Evolutionary conservation across 2,888 invertebrate genomes (phyloP).

Genomic region (Campopleginae sp.): DNA sequence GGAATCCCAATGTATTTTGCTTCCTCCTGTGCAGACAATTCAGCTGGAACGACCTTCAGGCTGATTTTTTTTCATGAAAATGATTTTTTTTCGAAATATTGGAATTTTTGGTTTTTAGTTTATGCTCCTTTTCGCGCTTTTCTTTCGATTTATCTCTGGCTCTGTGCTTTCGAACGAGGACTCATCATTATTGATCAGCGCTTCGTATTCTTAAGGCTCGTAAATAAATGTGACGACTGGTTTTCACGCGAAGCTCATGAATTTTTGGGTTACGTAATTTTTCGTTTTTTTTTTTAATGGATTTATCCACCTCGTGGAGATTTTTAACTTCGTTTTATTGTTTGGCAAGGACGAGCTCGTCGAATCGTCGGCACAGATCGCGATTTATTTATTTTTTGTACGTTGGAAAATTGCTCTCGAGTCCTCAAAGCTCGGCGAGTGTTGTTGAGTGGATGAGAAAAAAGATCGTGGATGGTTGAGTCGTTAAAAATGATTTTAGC

Average conservation of each 20-base stretch:
- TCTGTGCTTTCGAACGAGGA: constrained; percentile 10
- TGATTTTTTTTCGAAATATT: background rate
- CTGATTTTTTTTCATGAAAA: background rate
- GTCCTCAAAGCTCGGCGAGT: background rate
- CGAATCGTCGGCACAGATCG: background rate
- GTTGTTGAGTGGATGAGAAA: background rate
- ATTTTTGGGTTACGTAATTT: background rate
- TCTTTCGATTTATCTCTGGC: background rate
- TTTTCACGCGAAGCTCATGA: background rate
- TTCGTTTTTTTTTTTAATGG: background rate
- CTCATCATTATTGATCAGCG: constrained; percentile 50
- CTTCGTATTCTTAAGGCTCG: constrained; percentile 32
- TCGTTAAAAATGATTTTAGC: background rate
- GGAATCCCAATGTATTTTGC: background rate
- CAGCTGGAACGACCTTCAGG: background rate
- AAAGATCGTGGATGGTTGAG: background rate
- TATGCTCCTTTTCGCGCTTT: constrained; percentile 16
- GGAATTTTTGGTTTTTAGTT: background rate
- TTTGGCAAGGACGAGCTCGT: background rate
- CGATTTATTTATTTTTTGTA: background rate
- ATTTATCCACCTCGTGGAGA: background rate
- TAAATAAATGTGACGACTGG: background rate
- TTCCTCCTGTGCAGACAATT: background rate
- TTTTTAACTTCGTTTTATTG: background rate
- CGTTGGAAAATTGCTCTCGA: background rate